Evolutionary conservation across 2,888 invertebrate genomes (phyloP), one percentile per base, ranked within the genome.

Genomic region (Anaspis maculata): DNA sequence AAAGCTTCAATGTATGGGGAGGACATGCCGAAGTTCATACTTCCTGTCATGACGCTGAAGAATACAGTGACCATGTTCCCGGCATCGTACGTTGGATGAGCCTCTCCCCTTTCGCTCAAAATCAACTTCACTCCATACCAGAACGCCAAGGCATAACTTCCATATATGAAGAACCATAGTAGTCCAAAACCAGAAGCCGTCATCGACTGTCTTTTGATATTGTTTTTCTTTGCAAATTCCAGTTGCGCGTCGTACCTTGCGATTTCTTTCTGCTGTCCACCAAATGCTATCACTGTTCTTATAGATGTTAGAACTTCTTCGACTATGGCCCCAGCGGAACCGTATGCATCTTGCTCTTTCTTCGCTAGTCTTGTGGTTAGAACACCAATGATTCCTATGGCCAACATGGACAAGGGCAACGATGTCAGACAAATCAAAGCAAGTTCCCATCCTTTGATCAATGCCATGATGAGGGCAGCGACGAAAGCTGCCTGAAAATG

Each of bases 361-460:
- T 77, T 76, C 1, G 82, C 73, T 19, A 82, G 57, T 41, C 62
- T 73, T 5, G 78, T 70, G 7, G 79, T 36, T 42, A 42, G 39
- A n/a, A 39, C 15, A 7, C 25, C 37, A 25, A 90, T 83, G 25
- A 85, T 56, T 1, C 79, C 81, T 1, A 86, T 84, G 5, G 83
- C 73, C 4, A 76, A 67, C 1, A 83, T 82, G 26, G 89, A 75
- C 27, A 89, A 62, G 0, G 91, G 90, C 3, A 84, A 76, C 39
- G 83, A 78, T 13, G 79, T 75, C 29, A 90, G 61, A 34, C 89
- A 81, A 25, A 89, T 83, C n/a, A 88, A 65, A 0, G 90, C 87
- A 31, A 91, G 67, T 56, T 87, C 76, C 89, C 90, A 90, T 31
- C 89, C 89, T 54, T 83, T 83, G 1, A 74, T 61, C 52, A 91